These are phyloP conservation scores for Ciona savignyi DNA, from an alignment of 23 tunicate genomes.

Conservation along the genomic window DNA sequence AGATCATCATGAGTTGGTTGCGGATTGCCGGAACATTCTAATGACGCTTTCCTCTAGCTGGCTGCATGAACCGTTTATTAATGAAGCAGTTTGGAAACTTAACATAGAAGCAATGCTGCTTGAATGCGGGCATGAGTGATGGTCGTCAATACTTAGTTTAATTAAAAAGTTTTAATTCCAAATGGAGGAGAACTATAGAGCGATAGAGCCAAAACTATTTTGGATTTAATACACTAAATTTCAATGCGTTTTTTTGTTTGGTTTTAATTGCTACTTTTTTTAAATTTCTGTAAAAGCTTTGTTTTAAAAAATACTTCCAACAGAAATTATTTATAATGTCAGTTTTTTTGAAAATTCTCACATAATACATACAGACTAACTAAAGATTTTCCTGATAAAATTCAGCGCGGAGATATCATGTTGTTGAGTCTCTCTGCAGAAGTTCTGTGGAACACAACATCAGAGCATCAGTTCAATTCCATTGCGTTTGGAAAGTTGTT, in stretches of 20 bases:
- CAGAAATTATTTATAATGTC: too few species aligned
- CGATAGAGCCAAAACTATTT: too few species aligned
- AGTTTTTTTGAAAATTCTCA: too few species aligned
- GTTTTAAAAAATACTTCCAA: too few species aligned
- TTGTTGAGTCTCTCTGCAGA: slow-evolving; percentile 14
- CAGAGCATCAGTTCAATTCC: slow-evolving; percentile 31
- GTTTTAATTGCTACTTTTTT: too few species aligned
- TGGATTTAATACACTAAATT: not conserved
- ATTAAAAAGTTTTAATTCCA: too few species aligned
- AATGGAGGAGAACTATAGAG: too few species aligned
- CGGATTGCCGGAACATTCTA: slow-evolving; percentile 39
- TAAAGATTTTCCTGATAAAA: not conserved
- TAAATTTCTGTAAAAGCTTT: too few species aligned
- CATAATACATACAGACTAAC: too few species aligned
- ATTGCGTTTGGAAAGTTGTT: slow-evolving; percentile 70
- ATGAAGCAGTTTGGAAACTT: slow-evolving; percentile 19
- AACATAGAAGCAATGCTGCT: slow-evolving; percentile 32
- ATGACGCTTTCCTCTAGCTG: slow-evolving; percentile 68
- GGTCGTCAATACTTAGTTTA: too few species aligned
- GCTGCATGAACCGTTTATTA: slow-evolving; percentile 75
- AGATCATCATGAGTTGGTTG: slow-evolving; percentile 10
- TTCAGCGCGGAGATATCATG: not conserved
- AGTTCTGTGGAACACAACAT: slow-evolving; percentile 12
- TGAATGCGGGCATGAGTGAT: slow-evolving; percentile 84
- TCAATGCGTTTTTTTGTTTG: too few species aligned